These are phyloP conservation scores for Stomatorhinus walkeri DNA, from an alignment of 2,797 vertebrate genomes.

Conservation along the genomic window DNA sequence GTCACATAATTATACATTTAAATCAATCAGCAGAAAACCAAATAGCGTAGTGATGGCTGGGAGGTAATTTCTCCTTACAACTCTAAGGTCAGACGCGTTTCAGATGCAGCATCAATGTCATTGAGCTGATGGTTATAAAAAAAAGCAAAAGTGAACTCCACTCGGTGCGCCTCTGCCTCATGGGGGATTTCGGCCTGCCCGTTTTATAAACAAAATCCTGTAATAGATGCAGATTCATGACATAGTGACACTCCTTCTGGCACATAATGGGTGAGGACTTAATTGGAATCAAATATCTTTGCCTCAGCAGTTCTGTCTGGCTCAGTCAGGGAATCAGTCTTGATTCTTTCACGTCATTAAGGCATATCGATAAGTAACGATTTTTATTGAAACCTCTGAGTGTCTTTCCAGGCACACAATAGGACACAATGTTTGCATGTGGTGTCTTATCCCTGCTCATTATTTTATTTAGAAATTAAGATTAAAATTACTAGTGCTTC, in stretches of 20 bases:
- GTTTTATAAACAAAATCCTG: background rate
- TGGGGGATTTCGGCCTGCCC: background rate
- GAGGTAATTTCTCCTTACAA: background rate
- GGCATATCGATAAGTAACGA: constrained; percentile 65
- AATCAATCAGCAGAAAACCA: background rate
- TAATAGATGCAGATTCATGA: constrained; percentile 39
- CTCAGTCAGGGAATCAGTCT: constrained; percentile 37
- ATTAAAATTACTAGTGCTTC: background rate
- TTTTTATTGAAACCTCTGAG: constrained; percentile 49
- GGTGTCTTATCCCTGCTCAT: constrained; percentile 45
- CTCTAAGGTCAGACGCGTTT: background rate
- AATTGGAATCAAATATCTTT: constrained; percentile 62
- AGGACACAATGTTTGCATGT: constrained; percentile 49
- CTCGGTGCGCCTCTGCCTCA: background rate
- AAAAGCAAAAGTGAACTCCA: background rate
- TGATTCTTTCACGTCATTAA: constrained; percentile 62
- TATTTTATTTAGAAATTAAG: constrained; percentile 39
- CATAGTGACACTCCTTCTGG: constrained; percentile 43
- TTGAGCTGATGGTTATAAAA: background rate
- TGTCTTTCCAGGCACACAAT: constrained; percentile 48
- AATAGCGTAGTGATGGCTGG: background rate
- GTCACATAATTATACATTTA: background rate
- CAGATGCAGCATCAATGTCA: background rate
- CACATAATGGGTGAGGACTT: constrained; percentile 47
- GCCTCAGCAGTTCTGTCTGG: constrained; percentile 52